Evolutionary conservation across 92 coral and sea anemone genomes (phyloP), one percentile per base, ranked within the genome.

Genomic region (Zoanthus gigantus): DNA sequence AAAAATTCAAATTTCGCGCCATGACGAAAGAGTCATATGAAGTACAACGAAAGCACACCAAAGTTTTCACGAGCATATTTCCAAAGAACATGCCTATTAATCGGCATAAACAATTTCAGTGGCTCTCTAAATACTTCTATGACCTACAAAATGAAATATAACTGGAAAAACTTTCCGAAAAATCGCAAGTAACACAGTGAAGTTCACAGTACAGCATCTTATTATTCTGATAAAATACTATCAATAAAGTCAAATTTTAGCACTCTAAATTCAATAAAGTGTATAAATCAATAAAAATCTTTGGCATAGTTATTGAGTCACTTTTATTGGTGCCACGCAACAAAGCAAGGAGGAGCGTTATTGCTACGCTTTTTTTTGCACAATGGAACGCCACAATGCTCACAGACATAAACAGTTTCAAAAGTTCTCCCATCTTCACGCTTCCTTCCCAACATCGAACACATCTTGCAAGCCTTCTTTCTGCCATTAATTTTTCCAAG

Each of bases 351-450:
- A 34, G 23, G n/a, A n/a, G 48, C 76, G 2, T 52, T 78, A 46
- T 76, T 57, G 30, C 34, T 69, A 1, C 46, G 37, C 78, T 44
- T 71, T 67, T 83, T 66, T 42, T 68, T 28, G 57, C 90, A 75
- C 17, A 87, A 87, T 15, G 90, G 42, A 65, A 76, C 69, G 47
- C 84, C 77, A 52, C 85, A 87, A 54, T 87, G 90, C 66, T 86
- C 84, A 58, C 89, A 76, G 47, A 54, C 72, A 44, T 54, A 85
- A n/a, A 37, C 31, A 23, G 82, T 85, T 74, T 85, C 73, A 16
- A 69, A 85, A 29, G 71, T 57, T 28, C 72, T 37, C 63, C 88
- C 88, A 61, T 83, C 72, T 7, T 85, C 48, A 28, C 42, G 79
- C 42, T 85, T 85, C 34, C 82, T 85, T 29, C 80, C 88, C 32